A percentile compares a stretch with the other conserved stretches of the same genome.
Conservation (phyloP, 2,797 vertebrate genomes). For the Aeoliscus strigatus region DNA sequence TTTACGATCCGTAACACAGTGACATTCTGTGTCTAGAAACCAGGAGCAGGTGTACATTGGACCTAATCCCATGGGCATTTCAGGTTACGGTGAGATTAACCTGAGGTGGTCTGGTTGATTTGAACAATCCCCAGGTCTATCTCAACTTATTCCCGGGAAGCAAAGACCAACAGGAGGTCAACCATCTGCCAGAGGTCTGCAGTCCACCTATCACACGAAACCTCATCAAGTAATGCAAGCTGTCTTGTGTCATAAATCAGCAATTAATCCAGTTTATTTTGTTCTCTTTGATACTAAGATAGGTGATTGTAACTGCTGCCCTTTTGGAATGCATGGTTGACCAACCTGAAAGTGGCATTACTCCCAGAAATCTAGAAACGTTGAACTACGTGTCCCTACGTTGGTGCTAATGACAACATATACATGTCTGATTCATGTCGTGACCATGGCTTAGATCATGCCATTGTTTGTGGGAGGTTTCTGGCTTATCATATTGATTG, state of each 20-base stretch:
- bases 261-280: neutral
- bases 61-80: conserved; percentile 68
- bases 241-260: conserved; percentile 7
- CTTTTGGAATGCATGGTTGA: conserved; percentile 1
- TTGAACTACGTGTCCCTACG: conserved; percentile 4
- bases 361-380: conserved; percentile 3
- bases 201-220: conserved; percentile 20
- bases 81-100: conserved; percentile 70
- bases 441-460: conserved; percentile 17
- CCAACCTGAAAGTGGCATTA: conserved; percentile 3
- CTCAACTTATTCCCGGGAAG: conserved; percentile 46
- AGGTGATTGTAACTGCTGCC: neutral
- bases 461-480: conserved; percentile 28
- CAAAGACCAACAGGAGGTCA: conserved; percentile 43
- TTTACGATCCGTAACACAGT: conserved; percentile 40
- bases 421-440: conserved; percentile 29
- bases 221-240: conserved; percentile 30
- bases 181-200: conserved; percentile 41
- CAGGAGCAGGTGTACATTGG: conserved; percentile 58
- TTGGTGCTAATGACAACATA: conserved; percentile 27
- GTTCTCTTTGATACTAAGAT: conserved; percentile 4
- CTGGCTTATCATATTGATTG: conserved; percentile 64
- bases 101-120: conserved; percentile 70
- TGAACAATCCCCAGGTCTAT: conserved; percentile 39
- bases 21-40: conserved; percentile 58